phyloP scores from a whole-genome alignment of 2,113 vertebrate species.

The Sebastes schlegelii region DNA sequence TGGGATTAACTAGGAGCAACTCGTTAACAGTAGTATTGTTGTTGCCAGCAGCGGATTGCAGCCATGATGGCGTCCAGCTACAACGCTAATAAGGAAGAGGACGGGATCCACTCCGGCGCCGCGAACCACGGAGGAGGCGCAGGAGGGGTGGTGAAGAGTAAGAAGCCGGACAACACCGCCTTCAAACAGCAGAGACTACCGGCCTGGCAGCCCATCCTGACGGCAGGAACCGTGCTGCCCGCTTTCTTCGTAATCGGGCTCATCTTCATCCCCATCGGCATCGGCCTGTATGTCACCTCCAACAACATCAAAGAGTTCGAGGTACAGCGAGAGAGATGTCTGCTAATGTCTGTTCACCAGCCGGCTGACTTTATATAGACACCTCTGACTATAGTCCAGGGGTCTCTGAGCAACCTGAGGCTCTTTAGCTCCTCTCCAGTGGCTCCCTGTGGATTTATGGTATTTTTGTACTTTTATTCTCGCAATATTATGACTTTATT shows the following conservation, averaged over 20 bases:
- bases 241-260: constrained; percentile 97
- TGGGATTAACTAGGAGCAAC: not conserved
- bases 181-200: constrained; percentile 97
- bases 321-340: constrained; percentile 76
- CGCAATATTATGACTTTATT: no score
- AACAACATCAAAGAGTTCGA: constrained; percentile 96
- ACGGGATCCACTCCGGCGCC: constrained; percentile 78
- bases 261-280: constrained; percentile 97
- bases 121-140: constrained; percentile 72
- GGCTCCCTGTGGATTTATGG: no score
- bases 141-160: constrained; percentile 81
- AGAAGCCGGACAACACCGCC: constrained; percentile 95
- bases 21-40: constrained; percentile 47
- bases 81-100: constrained; percentile 93
- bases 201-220: constrained; percentile 97
- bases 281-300: constrained; percentile 96
- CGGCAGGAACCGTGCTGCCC: constrained; percentile 94
- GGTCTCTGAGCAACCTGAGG: no score
- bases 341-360: no score
- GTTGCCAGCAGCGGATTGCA: constrained; percentile 51
- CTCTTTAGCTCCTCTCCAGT: no score
- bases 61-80: constrained; percentile 92
- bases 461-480: no score
- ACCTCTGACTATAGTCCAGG: not conserved
- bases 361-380: not conserved